Base-by-base conservation (phyloP, 2,797 vertebrate species). In the Prionace glauca region DNA sequence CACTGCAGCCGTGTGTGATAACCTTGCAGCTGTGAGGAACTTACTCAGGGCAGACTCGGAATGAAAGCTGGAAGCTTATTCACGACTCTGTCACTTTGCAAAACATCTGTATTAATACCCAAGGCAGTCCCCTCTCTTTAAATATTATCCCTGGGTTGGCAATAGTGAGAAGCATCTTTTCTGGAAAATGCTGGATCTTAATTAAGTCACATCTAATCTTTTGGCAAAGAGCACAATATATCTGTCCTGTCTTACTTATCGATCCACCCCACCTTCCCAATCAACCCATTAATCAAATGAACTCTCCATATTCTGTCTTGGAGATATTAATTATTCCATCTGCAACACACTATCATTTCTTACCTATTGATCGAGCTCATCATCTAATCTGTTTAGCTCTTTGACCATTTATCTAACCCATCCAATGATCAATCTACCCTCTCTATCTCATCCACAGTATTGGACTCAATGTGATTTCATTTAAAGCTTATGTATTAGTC, bases 271-370 rank as follows among this genome's bases (percentile, higher is more conserved):
- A 32, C 8, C n/a, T 9, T 67, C n/a, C 29, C n/a, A 1, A 36
- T 92, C 56, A 92, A 92, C 36, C 88, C 60, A 91, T 91, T 92
- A 92, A 22, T 41, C n/a, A 20, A 67, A 92, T 92, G 7, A 92
- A 92, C 16, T 36, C 2, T 92, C 88, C n/a, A 36, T 69, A 92
- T 67, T 67, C 62, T 12, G 62, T 92, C 8, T 20, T 69, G 62
- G 22, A 36, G 62, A 92, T 41, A 67, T n/a, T 65, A 14, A 32
- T 67, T 22, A n/a, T 16, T 65, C 60, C 88, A 65, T 92, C 20
- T 18, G 18, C 62, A 36, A 67, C 65, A 2, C 67, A 11, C n/a
- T 16, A 67, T 36, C 90, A 18, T 67, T 9, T 65, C 14, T 5
- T 90, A 16, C 10, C 84, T 90, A 91, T 91, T 67, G 88, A 91